Base-by-base conservation (phyloP, 1,140 invertebrate genomes). In the Diuraphis noxia region DNA sequence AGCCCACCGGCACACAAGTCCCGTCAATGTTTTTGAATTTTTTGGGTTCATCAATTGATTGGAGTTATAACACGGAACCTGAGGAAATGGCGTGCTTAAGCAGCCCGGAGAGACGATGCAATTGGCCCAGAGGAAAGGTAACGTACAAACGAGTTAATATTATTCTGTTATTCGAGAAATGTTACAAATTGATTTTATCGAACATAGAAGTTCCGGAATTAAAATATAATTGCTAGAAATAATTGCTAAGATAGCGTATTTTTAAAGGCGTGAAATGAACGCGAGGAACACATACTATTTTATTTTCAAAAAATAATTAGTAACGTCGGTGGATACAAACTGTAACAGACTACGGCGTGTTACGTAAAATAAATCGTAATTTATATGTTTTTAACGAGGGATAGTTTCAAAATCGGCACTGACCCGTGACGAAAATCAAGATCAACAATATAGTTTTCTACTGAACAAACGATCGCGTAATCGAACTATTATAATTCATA, bases 21-120 rank as follows among this genome's bases (percentile, higher is more conserved):
- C 97, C 96, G 2, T 97, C 96, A 9, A 97, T 97, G 95, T 97
- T 97, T 94, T 95, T 97, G 82, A 97, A 97, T 93, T 97, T 97
- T 93, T 95, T 97, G 38, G 96, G 96, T 5, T 96, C 96, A 13
- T 96, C 96, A 77, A 97, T 97, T 91, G 98, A 99, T 94, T 99
- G 98, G 97, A 95, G 95, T 23, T 98, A 97, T 93, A 95, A 95
- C 85, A 99, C 98, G 3, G 97, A 97, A 93, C 96, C 97, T 0
- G 98, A 99, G 93, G 95, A 96, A 17, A 95, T 96, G 43, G 97
- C 97, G 2, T 98, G 97, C 93, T 95, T 97, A 34, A 96, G 95
- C 3, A 96, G 97, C 92, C 95, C 95, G 17, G 96, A 96, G 49
- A 95, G 96, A 92, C 95, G 95, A 91, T 97, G 97, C 93, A 96